Evolutionary conservation across 2,797 vertebrate genomes (phyloP).

Genomic region (Agapornis canus): DNA sequence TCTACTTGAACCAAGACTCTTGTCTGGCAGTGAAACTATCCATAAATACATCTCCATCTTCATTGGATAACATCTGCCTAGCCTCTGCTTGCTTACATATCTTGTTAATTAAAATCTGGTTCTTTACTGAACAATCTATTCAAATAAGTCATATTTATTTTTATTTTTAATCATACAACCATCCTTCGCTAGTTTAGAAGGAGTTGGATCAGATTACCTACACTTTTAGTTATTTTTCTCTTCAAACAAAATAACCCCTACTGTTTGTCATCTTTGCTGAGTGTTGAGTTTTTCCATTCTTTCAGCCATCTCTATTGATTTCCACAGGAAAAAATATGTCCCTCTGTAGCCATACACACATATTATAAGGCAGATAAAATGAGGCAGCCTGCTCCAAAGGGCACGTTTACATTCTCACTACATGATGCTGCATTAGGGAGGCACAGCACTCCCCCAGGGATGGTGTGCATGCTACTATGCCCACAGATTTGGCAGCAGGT

Average conservation of each 20-base stretch:
- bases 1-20: background rate
- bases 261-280: background rate
- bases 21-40: background rate
- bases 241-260: background rate
- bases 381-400: background rate
- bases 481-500: accelerated
- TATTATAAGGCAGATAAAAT: background rate
- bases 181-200: background rate
- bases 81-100: background rate
- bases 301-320: background rate
- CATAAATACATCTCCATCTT: background rate
- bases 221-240: background rate
- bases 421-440: accelerated
- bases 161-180: background rate
- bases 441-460: background rate
- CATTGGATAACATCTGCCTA: background rate
- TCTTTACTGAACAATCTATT: background rate
- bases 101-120: background rate
- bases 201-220: background rate
- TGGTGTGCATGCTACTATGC: accelerated
- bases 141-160: background rate
- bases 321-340: background rate
- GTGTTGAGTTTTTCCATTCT: background rate
- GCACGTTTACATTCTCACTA: background rate
- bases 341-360: background rate